Evolutionary conservation across 2,113 vertebrate genomes (phyloP).

Genomic region (Peucedramus taeniatus): DNA sequence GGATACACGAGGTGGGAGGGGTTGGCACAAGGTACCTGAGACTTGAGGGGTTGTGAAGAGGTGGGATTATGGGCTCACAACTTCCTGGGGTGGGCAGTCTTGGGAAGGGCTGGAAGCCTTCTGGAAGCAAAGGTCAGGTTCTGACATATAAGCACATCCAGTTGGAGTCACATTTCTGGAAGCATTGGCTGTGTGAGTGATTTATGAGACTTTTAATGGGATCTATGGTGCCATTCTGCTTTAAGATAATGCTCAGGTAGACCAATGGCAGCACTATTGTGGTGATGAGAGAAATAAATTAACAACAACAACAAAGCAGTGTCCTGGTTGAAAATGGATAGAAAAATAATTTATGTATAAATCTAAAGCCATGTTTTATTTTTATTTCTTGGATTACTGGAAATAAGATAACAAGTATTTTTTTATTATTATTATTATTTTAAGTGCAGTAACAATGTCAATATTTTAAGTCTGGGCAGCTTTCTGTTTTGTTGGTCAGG

Average conservation of each 20-base stretch:
- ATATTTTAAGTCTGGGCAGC: neutral
- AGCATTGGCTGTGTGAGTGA: neutral
- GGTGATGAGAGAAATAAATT: neutral
- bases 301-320: neutral
- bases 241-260: neutral
- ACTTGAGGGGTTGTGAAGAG: neutral
- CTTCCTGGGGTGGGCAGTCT: neutral
- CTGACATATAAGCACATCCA: neutral
- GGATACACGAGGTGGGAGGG: neutral
- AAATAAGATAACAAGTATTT: neutral
- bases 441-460: neutral
- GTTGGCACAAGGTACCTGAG: neutral
- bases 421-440: neutral
- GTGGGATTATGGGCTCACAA: neutral
- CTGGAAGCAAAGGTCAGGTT: neutral
- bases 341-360: neutral
- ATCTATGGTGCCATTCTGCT: neutral
- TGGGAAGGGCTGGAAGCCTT: neutral
- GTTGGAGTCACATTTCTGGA: neutral
- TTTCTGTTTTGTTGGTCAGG: neutral
- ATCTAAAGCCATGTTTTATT: neutral
- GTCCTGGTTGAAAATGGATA: neutral
- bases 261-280: neutral
- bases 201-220: neutral
- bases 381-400: neutral